Conservation (phyloP, 1,140 invertebrate genomes). For the Heterodera carotae region DNA sequence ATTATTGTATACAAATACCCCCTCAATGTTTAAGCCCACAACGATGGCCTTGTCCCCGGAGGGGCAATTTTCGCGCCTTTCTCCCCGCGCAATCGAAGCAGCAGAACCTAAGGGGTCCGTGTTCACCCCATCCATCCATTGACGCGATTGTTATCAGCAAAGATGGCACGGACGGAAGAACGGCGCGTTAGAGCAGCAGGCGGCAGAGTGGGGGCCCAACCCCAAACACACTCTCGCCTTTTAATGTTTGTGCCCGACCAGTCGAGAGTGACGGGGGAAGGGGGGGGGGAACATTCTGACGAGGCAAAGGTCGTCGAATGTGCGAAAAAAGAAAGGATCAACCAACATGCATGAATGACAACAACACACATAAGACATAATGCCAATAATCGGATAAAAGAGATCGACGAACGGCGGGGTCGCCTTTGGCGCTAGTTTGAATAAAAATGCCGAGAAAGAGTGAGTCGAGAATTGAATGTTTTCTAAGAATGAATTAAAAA, state of each 20-base stretch:
- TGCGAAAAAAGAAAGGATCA: neutral
- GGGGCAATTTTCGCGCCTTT: neutral
- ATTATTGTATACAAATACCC: too few relatives aligned
- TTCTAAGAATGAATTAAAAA: neutral
- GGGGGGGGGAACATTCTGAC: too few relatives aligned
- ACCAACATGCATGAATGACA: too few relatives aligned
- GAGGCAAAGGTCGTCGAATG: neutral
- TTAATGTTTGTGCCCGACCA: neutral
- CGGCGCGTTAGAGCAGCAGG: neutral
- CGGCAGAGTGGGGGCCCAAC: neutral
- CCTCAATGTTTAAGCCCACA: too few relatives aligned
- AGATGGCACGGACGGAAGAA: neutral
- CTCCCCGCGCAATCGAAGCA: neutral
- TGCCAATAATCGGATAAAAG: neutral
- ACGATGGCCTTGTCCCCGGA: neutral
- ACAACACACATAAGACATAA: too few relatives aligned
- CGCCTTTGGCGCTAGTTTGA: too few relatives aligned
- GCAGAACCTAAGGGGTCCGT: neutral
- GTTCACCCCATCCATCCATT: neutral
- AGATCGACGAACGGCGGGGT: neutral
- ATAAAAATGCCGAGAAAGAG: too few relatives aligned
- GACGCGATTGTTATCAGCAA: constrained; percentile 14
- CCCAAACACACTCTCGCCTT: neutral
- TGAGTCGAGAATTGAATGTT: neutral
- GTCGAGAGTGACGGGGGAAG: neutral